Conservation (phyloP, 2,888 invertebrate genomes). For the Furcula furcula region DNA sequence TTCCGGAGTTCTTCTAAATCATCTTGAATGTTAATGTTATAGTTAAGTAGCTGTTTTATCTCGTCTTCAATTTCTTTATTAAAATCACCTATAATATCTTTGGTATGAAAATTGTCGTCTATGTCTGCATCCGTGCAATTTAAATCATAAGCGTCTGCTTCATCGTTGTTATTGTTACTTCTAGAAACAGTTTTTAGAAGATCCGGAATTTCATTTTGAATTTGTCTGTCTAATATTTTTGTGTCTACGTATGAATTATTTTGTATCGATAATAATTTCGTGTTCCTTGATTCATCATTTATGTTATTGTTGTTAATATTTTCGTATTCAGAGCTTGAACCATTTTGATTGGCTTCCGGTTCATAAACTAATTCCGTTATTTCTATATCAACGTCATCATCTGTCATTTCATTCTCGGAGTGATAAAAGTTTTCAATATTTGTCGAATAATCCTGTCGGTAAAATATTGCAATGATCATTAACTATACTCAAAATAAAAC, state of each 20-base stretch:
- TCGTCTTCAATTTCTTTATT: conserved; percentile 83
- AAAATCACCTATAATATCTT: conserved; percentile 81
- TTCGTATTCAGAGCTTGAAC: conserved; percentile 37
- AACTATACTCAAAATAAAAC: no score
- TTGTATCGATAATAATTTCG: conserved; percentile 25
- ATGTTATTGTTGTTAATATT: conserved; percentile 67
- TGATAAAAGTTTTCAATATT: conserved; percentile 73
- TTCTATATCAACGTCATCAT: conserved; percentile 73
- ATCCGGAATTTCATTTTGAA: conserved; percentile 65
- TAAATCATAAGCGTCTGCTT: conserved; percentile 45
- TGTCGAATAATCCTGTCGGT: conserved; percentile 72
- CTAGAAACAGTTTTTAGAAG: conserved; percentile 66
- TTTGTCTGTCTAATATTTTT: conserved; percentile 40
- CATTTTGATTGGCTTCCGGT: conserved; percentile 41
- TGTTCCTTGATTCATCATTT: conserved; percentile 32
- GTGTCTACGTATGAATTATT: conserved; percentile 29
- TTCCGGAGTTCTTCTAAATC: conserved; percentile 72
- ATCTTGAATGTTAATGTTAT: conserved; percentile 72
- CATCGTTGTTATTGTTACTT: conserved; percentile 60
- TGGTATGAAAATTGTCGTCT: conserved; percentile 71
- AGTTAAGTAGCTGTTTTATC: conserved; percentile 74
- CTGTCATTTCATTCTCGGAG: conserved; percentile 78
- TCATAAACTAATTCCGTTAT: conserved; percentile 55
- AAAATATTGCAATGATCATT: no score
- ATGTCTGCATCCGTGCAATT: conserved; percentile 65